Conservation (phyloP, 1,140 invertebrate species). For the Oreohelix idahoensis region DNA sequence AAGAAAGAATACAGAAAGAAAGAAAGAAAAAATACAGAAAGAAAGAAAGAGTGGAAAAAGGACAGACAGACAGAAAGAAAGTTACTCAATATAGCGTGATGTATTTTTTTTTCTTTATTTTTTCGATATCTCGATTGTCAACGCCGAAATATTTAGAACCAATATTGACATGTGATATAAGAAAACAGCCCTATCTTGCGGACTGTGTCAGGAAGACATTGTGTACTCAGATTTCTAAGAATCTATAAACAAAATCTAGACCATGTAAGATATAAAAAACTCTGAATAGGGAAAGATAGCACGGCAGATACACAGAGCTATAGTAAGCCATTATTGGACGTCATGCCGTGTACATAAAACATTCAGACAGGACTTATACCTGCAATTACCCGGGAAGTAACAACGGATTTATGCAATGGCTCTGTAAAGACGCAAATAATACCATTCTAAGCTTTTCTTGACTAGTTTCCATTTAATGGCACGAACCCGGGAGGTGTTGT, state of each 20-base stretch:
- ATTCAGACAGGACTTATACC: neutral
- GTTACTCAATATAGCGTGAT: no score
- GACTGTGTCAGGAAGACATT: no score
- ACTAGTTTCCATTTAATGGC: neutral
- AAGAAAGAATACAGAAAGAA: no score
- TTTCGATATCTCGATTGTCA: no score
- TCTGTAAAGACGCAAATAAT: neutral
- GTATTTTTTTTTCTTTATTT: no score
- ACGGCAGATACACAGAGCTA: neutral
- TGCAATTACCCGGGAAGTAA: neutral
- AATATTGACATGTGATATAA: no score
- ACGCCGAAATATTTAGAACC: no score
- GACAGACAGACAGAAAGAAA: no score
- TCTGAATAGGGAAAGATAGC: neutral
- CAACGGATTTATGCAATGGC: neutral
- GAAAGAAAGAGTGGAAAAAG: no score
- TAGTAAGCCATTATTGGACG: neutral
- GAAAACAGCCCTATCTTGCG: no score
- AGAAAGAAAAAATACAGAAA: no score
- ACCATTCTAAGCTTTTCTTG: neutral
- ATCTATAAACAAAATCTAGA: neutral
- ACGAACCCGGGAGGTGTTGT: neutral
- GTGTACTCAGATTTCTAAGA: no score
- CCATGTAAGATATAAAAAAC: neutral
- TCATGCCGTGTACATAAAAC: neutral